Conservation (phyloP, 2,113 vertebrate genomes). For the Myanophis thanlyinensis region DNA sequence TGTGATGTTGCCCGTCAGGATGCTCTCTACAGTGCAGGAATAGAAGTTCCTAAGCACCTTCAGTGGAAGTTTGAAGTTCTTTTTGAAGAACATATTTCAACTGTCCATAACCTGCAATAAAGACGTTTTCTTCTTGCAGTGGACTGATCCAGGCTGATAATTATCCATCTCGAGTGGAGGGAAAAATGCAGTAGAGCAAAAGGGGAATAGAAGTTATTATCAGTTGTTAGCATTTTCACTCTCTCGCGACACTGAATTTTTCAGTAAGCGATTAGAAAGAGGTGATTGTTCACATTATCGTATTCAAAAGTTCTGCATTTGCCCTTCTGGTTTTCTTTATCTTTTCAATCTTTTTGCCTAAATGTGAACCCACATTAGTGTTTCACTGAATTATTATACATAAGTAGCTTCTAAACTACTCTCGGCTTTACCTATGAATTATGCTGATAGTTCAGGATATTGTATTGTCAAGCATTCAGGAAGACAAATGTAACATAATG, state of each 20-base stretch:
- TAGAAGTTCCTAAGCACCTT: too few relatives aligned
- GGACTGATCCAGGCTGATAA: neutral
- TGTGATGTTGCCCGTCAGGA: too few relatives aligned
- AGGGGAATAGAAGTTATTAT: neutral
- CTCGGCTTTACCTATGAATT: neutral
- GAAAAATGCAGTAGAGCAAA: neutral
- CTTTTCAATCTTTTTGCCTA: neutral
- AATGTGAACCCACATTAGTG: neutral
- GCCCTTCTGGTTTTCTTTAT: conserved; percentile 1
- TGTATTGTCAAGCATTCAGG: neutral
- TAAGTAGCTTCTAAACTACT: neutral
- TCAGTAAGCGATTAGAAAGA: conserved; percentile 13
- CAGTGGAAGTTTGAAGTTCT: too few relatives aligned
- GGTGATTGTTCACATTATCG: neutral
- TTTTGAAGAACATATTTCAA: neutral
- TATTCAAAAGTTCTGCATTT: neutral
- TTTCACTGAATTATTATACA: neutral
- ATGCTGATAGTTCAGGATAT: neutral
- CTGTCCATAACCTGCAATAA: neutral
- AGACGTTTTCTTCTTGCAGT: neutral
- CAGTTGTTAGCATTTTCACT: neutral
- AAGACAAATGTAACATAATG: neutral
- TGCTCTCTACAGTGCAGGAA: too few relatives aligned
- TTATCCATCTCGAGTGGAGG: neutral
- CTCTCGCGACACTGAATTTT: conserved; percentile 15